These are phyloP conservation scores for Erythrolamprus reginae DNA, from an alignment of 2,113 vertebrate species.

Conservation along the genomic window DNA sequence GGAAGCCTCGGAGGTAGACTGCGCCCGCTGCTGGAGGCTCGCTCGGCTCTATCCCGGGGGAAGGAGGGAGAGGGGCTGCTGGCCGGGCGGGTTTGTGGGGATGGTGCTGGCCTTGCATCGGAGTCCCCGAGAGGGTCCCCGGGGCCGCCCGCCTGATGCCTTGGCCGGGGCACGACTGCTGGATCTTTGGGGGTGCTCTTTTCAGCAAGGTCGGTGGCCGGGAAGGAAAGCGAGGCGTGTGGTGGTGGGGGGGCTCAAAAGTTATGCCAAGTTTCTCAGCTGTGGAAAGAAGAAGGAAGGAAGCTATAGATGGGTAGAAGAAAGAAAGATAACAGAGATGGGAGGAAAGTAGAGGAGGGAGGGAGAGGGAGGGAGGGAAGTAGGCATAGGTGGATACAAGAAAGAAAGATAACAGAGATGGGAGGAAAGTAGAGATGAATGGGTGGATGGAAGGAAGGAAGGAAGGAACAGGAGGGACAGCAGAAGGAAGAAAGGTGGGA, in stretches of 20 bases:
- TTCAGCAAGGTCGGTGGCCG: too few species aligned
- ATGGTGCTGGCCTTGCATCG: neutral
- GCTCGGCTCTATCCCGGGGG: neutral
- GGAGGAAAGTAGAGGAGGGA: too few species aligned
- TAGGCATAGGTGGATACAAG: too few species aligned
- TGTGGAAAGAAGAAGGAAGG: neutral
- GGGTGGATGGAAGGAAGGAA: too few species aligned
- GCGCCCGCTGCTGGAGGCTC: neutral
- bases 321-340: too few species aligned
- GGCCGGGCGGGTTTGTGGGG: neutral
- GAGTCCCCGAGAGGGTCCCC: neutral
- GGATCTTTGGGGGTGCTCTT: neutral
- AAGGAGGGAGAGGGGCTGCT: fast-evolving
- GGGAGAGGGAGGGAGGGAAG: too few species aligned
- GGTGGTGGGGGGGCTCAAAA: too few species aligned
- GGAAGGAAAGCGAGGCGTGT: neutral
- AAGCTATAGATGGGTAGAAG: too few species aligned
- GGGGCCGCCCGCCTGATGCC: neutral
- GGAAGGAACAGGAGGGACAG: too few species aligned
- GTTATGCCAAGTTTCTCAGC: neutral
- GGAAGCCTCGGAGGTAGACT: neutral
- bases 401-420: too few species aligned
- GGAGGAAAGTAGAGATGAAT: too few species aligned
- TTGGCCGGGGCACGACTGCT: neutral
- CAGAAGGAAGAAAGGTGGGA: too few species aligned